A percentile compares a stretch with the other conserved stretches of the same genome.
Conservation (phyloP, 2,888 invertebrate genomes). For the Polylopha cassiicola region DNA sequence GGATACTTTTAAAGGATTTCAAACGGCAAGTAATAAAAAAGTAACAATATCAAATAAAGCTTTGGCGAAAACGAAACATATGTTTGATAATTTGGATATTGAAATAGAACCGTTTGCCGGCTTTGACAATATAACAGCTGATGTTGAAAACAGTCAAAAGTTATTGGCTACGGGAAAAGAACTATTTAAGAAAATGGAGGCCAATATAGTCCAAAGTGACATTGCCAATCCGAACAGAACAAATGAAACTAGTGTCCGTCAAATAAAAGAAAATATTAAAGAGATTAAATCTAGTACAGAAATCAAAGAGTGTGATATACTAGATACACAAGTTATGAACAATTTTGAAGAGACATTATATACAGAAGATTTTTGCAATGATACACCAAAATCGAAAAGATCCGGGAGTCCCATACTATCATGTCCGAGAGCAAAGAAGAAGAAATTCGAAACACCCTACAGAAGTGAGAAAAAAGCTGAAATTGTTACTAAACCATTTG, state of each 20-base stretch:
- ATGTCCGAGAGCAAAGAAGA: constrained; percentile 58
- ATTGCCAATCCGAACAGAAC: no score
- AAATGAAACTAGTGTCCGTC: constrained; percentile 15
- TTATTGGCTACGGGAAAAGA: constrained; percentile 32
- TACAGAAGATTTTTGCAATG: constrained; percentile 53
- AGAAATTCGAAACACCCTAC: constrained; percentile 53
- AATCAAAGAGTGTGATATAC: no score
- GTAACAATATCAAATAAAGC: constrained; percentile 38
- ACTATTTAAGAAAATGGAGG: constrained; percentile 35
- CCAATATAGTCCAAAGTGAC: no score
- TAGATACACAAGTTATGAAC: constrained; percentile 56
- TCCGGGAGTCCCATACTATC: constrained; percentile 61
- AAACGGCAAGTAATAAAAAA: constrained; percentile 36
- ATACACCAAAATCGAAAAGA: constrained; percentile 41
- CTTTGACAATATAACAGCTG: no score
- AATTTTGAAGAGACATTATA: constrained; percentile 56
- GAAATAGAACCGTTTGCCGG: not conserved
- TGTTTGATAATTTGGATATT: constrained; percentile 41
- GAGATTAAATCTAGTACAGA: constrained; percentile 25
- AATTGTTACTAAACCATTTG: constrained; percentile 17
- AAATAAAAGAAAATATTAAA: constrained; percentile 12
- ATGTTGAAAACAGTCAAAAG: no score
- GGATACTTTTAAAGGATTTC: constrained; percentile 30
- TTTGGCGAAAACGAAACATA: constrained; percentile 38
- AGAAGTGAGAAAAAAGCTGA: constrained; percentile 16